Conservation (phyloP, 1,140 invertebrate species). For the Phocides pigmalion region DNA sequence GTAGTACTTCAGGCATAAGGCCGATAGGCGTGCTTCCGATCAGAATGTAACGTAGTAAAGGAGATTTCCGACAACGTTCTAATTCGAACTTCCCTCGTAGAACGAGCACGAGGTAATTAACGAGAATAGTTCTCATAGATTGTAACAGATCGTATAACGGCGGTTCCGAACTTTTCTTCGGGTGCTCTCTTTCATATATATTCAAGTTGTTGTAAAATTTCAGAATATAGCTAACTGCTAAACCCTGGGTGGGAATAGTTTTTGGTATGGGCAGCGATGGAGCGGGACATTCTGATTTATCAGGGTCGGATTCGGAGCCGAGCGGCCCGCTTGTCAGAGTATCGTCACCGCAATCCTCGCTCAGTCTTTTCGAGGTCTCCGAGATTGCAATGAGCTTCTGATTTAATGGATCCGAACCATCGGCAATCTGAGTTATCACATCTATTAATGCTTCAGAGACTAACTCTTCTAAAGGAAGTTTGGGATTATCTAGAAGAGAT, state of each 20-base stretch:
- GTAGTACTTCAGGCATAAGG: constrained; percentile 73
- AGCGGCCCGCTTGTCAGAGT: constrained; percentile 61
- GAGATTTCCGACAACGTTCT: constrained; percentile 71
- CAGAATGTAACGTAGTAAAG: constrained; percentile 73
- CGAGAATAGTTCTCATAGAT: constrained; percentile 71
- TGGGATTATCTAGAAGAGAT: constrained; percentile 77
- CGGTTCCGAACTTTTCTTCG: constrained; percentile 87
- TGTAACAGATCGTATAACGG: constrained; percentile 80
- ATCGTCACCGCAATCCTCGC: constrained; percentile 70
- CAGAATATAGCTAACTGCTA: constrained; percentile 85
- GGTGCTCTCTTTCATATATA: constrained; percentile 88
- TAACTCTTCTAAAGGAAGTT: constrained; percentile 80
- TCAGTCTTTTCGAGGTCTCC: constrained; percentile 74
- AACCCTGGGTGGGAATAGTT: constrained; percentile 71
- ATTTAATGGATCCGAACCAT: constrained; percentile 86
- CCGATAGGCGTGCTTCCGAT: constrained; percentile 71
- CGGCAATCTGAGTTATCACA: constrained; percentile 85
- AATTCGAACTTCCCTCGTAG: constrained; percentile 65
- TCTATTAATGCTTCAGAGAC: constrained; percentile 89
- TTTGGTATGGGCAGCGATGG: constrained; percentile 67
- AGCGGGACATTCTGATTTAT: constrained; percentile 66
- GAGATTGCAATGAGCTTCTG: constrained; percentile 80
- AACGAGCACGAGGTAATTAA: constrained; percentile 77
- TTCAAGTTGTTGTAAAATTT: constrained; percentile 88
- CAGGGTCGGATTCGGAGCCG: constrained; percentile 57